Percentiles rank a stretch among this genome's conserved stretches.
phyloP scores from a whole-genome alignment of 2,113 vertebrate genomes.

The Hemibagrus wyckioides region DNA sequence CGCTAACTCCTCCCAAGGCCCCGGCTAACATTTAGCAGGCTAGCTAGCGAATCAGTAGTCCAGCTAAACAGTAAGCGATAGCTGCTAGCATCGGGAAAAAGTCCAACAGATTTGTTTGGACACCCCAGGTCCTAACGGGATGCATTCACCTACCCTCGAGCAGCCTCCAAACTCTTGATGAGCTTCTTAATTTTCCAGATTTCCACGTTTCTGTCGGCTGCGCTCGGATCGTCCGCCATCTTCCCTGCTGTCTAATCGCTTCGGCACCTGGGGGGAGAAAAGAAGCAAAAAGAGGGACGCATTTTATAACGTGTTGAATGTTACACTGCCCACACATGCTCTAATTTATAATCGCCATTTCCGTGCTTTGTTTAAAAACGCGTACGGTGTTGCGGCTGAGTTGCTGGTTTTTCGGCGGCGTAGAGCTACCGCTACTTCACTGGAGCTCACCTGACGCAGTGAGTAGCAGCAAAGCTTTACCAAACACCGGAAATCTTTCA shows the following conservation, averaged over 20 bases:
- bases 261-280: conserved; percentile 69
- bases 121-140: background rate
- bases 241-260: conserved; percentile 76
- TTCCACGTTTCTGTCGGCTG: conserved; percentile 97
- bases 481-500: conserved; percentile 45
- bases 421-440: conserved; percentile 53
- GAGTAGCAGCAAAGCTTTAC: conserved; percentile 43
- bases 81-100: background rate
- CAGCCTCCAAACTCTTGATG: conserved; percentile 96
- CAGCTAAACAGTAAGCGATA: background rate
- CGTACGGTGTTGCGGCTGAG: background rate
- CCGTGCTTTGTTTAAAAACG: background rate
- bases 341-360: background rate
- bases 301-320: background rate
- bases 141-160: conserved; percentile 81
- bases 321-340: background rate
- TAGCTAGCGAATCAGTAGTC: background rate
- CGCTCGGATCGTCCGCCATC: conserved; percentile 98
- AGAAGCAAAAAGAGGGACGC: background rate
- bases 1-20: conserved; percentile 28
- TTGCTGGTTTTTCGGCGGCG: background rate
- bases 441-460: conserved; percentile 59
- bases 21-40: background rate
- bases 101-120: no score
- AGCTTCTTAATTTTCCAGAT: conserved; percentile 99